These are phyloP conservation scores for Dendrophyllia cribrosa DNA, from an alignment of 64 coral and sea anemone species.

Conservation along the genomic window DNA sequence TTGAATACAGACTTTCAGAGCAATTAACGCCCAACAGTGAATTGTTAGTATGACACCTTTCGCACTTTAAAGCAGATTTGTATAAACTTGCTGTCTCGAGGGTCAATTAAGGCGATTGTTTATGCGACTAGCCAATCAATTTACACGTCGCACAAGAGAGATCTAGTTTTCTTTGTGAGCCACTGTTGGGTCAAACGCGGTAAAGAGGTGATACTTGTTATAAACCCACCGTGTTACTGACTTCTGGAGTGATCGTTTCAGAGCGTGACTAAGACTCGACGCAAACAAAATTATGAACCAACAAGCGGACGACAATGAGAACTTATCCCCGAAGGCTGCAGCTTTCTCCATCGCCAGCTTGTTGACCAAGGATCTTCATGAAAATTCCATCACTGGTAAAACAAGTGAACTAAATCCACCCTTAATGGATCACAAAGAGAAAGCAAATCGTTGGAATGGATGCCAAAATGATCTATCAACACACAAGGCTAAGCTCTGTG, in stretches of 20 bases:
- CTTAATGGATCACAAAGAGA: background rate
- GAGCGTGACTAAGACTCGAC: background rate
- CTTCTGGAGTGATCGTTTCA: constrained; percentile 4
- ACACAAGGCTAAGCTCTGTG: background rate
- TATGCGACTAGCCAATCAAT: constrained; percentile 89
- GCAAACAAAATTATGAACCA: constrained; percentile 23
- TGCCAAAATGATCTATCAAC: background rate
- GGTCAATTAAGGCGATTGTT: constrained; percentile 93
- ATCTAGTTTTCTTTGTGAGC: constrained; percentile 53
- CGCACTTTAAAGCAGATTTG: constrained; percentile 42
- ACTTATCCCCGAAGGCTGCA: constrained; percentile 83
- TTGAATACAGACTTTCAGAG: constrained; percentile 23
- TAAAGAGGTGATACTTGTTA: constrained; percentile 69
- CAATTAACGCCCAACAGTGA: constrained; percentile 52
- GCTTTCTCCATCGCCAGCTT: constrained; percentile 91
- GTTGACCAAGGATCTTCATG: constrained; percentile 37
- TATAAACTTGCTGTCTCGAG: constrained; percentile 71
- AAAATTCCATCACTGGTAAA: constrained; percentile 34
- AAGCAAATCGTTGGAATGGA: constrained; percentile 19
- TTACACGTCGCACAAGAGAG: constrained; percentile 76
- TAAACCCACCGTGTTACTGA: constrained; percentile 15
- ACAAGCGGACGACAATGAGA: constrained; percentile 39
- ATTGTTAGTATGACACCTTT: constrained; percentile 38
- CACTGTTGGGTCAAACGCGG: constrained; percentile 42
- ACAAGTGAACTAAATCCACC: constrained; percentile 52